These are phyloP conservation scores for Cetonia aurata DNA, from an alignment of 2,888 invertebrate genomes.

Conservation along the genomic window DNA sequence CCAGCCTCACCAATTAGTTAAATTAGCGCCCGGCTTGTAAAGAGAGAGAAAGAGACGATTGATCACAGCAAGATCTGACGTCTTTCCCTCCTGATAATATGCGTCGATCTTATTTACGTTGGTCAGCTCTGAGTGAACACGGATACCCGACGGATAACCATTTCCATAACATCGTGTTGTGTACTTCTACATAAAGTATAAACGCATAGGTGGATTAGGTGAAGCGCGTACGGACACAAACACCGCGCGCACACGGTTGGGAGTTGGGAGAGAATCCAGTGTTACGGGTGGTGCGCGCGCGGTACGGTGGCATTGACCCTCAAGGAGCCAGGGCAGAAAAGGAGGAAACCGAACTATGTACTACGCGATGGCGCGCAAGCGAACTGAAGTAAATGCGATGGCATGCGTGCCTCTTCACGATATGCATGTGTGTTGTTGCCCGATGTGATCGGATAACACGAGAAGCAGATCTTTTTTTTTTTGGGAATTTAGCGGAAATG, in stretches of 20 bases:
- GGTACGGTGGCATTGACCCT: conserved; percentile 43
- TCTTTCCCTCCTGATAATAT: background rate
- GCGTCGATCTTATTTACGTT: background rate
- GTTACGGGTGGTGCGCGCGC: conserved; percentile 43
- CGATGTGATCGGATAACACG: too few species aligned
- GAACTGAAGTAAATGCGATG: background rate
- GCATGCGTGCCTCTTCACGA: too few species aligned
- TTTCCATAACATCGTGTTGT: background rate
- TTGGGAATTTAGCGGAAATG: too few species aligned
- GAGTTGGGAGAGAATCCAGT: conserved; percentile 26
- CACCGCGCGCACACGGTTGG: background rate
- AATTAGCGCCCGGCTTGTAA: conserved; percentile 30
- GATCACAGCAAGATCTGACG: too few species aligned
- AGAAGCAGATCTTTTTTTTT: too few species aligned
- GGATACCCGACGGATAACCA: background rate
- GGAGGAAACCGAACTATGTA: conserved; percentile 17
- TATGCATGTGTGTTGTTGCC: too few species aligned
- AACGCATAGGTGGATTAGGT: too few species aligned
- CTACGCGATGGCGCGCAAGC: background rate
- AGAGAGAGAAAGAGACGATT: background rate
- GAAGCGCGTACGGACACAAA: background rate
- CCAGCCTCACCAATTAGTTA: conserved; percentile 38
- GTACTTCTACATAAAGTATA: too few species aligned
- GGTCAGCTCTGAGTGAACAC: background rate
- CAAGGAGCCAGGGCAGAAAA: conserved; percentile 20